Evolutionary conservation across 64 coral and sea anemone genomes (phyloP).

Genomic region (Montipora cactus): DNA sequence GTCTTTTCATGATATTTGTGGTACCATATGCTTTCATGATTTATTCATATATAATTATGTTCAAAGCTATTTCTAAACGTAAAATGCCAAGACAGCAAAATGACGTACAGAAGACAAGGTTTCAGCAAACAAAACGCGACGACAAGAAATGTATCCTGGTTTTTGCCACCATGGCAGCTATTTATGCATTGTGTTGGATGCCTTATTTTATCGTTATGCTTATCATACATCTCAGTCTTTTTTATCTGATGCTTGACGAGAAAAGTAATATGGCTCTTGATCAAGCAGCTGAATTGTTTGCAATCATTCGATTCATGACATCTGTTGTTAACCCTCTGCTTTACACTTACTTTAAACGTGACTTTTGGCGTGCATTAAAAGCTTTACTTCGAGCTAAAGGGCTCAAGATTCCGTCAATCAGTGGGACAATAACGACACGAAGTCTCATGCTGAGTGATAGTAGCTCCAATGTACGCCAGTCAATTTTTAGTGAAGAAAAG

Average conservation of each 20-base stretch:
- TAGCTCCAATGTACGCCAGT: not conserved
- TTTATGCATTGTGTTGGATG: constrained; percentile 65
- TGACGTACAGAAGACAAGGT: not conserved
- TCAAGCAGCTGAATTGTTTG: not conserved
- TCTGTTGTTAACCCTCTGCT: constrained; percentile 62
- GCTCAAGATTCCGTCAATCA: too few species aligned
- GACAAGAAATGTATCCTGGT: constrained; percentile 51
- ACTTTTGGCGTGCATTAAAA: constrained; percentile 53
- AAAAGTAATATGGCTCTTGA: not conserved
- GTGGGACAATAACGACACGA: not conserved
- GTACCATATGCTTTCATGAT: constrained; percentile 53
- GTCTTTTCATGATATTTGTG: constrained; percentile 47
- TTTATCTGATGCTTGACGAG: not conserved
- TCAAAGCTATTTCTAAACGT: constrained; percentile 45
- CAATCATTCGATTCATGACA: constrained; percentile 30
- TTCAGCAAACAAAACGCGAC: not conserved
- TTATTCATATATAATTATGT: constrained; percentile 43
- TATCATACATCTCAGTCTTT: not conserved
- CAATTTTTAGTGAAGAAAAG: not conserved
- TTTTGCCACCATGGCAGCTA: constrained; percentile 49
- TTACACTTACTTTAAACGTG: constrained; percentile 68
- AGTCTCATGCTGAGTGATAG: not conserved
- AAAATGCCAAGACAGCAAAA: not conserved
- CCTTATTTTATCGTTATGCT: constrained; percentile 50
- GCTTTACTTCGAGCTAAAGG: not conserved